Evolutionary conservation across 2,888 invertebrate species (phyloP).

Genomic region (Agriopis leucophaearia): DNA sequence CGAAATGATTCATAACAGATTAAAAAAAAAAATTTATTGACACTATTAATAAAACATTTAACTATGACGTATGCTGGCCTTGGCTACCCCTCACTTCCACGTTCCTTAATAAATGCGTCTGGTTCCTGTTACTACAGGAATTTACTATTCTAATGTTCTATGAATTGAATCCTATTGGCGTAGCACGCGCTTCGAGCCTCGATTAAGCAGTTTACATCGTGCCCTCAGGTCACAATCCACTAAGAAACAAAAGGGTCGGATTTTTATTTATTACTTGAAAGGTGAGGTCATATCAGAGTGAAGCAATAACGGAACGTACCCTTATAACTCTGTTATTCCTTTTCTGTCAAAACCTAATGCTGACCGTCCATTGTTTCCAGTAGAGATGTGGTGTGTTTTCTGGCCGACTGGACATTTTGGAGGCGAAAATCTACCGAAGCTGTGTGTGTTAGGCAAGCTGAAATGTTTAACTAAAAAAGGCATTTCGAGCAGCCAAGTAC

Average conservation of each 20-base stretch:
- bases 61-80: too few species aligned
- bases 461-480: too few species aligned
- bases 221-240: constrained; percentile 4
- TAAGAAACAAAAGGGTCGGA: constrained; percentile 30
- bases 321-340: constrained; percentile 45
- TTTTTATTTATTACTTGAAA: constrained; percentile 39
- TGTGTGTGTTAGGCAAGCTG: too few species aligned
- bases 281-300: constrained; percentile 37
- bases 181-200: background rate
- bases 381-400: constrained; percentile 5
- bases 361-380: constrained; percentile 28
- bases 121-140: too few species aligned
- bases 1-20: too few species aligned
- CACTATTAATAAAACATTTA: too few species aligned
- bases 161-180: background rate
- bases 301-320: constrained; percentile 41
- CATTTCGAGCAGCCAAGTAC: too few species aligned
- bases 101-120: too few species aligned
- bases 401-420: constrained; percentile 1
- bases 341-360: constrained; percentile 43
- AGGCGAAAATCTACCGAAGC: too few species aligned
- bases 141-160: background rate
- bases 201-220: constrained; percentile 4
- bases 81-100: too few species aligned
- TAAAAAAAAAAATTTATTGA: too few species aligned